Evolutionary conservation across 2,888 invertebrate genomes (phyloP), one percentile per base, ranked within the genome.

Genomic region (Coenonympha arcania): DNA sequence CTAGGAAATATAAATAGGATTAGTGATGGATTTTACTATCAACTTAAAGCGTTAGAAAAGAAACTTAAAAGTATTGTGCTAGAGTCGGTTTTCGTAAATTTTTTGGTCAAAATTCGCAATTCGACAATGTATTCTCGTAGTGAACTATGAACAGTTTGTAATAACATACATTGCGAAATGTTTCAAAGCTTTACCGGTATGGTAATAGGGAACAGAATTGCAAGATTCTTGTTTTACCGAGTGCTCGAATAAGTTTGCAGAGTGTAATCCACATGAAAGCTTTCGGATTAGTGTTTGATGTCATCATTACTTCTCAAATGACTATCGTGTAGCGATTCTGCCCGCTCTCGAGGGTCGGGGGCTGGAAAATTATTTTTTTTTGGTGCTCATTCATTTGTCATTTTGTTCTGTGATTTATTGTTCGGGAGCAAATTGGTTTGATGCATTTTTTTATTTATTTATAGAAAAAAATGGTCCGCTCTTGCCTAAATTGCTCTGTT

Each of bases 241-340:
- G 50, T 30, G 54, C 37, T 6, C 8, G 43, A 4, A 40, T 56
- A 60, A 49, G 44, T 65, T 69, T 68, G 71, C 56, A 22, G 28
- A 50, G 50, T 71, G 75, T 82, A 86, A 86, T 86, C 83, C 85
- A 82, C 83, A 84, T 82, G 85, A 86, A 86, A 86, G 86, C 86
- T 82, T 80, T 78, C 64, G 80, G 84, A 86, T 86, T 86, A 86
- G 85, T 81, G 82, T 86, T 85, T 86, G 85, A 85, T 86, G 86
- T 85, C 82, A 74, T 86, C 86, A 86, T 86, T 86, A 86, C 84
- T 84, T 80, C 75, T 70, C 75, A 73, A 79, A 85, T 79, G 79
- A 79, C 77, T 72, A 79, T 84, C 79, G 76, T 73, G 80, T 84
- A 71, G 78, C 82, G 73, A 80, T 81, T 79, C 73, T 74, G 69